Base-by-base conservation (phyloP, 2,888 invertebrate genomes). In the Herminia tarsipennalis region DNA sequence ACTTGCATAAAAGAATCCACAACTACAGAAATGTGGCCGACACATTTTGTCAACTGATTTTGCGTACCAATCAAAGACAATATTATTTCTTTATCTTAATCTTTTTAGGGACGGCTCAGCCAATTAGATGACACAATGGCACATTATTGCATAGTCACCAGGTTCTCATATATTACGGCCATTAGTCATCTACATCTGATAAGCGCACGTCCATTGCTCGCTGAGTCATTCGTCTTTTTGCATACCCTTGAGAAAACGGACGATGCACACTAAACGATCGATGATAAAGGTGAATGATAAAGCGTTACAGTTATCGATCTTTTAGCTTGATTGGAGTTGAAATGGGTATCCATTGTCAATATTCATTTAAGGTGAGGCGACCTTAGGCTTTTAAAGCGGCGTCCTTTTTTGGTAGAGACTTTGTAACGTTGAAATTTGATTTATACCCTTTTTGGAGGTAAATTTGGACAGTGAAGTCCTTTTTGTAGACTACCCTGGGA, bases 111-210 rank as follows among this genome's bases (percentile, higher is more conserved):
- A 54, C 72, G 61, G 47, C 56, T 65, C 68, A 67, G 70, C 69
- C 78, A 81, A 81, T 83, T 81, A 81, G 69, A 55, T 54, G 36
- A 62, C 64, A 79, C 74, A 81, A 79, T 67, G 44, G 56, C 51
- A 47, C 38, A 54, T 53, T 70, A 70, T 73, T 77, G 79, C 79
- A 62, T 36, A 76, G 77, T 82, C 80, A 81, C 63, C 70, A 54
- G 51, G 66, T 70, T 75, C 71, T 70, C 71, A 76, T 77, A 68
- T 24, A 42, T 34, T 27, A 33, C 42, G 57, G 37, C 64, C 70
- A 76, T 82, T 81, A 82, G 70, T 82, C 81, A 80, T 76, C 66
- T 65, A 50, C 39, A 81, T 81, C 81, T 66, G 83, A 83, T 84
- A 81, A 76, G 57, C 51, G 45, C 34, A 38, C 42, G 44, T 66